These are phyloP conservation scores for Cebidichthys violaceus DNA, from an alignment of 2,113 vertebrate genomes.

Conservation along the genomic window DNA sequence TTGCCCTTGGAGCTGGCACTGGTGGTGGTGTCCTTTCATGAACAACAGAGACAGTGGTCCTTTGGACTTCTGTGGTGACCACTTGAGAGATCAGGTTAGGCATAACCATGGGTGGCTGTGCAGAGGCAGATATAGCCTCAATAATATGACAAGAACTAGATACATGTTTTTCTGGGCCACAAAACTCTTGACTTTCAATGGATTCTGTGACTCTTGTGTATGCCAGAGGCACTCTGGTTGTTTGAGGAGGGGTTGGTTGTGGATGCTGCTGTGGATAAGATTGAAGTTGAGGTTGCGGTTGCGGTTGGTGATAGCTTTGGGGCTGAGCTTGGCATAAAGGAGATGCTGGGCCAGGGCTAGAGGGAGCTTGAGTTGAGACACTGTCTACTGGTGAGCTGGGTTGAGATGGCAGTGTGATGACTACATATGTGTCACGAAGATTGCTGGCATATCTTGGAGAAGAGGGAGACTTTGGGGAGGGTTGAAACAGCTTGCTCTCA, in stretches of 20 bases:
- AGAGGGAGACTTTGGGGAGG: conserved; percentile 93
- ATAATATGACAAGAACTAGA: conserved; percentile 86
- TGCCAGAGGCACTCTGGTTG: conserved; percentile 84
- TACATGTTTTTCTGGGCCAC: conserved; percentile 84
- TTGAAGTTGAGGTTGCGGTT: conserved; percentile 67
- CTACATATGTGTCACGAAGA: conserved; percentile 94
- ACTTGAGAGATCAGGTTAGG: conserved; percentile 85
- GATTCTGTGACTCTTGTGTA: conserved; percentile 85
- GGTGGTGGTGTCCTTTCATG: conserved; percentile 82
- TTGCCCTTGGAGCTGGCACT: conserved; percentile 76
- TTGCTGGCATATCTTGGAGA: conserved; percentile 89
- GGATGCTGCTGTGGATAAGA: conserved; percentile 68
- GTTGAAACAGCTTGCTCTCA: conserved; percentile 85
- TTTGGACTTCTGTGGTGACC: conserved; percentile 86
- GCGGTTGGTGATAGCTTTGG: conserved; percentile 68
- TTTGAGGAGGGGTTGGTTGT: conserved; percentile 75
- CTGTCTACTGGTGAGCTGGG: conserved; percentile 94
- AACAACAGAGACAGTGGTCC: conserved; percentile 85
- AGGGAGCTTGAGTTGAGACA: conserved; percentile 87
- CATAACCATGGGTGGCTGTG: conserved; percentile 77
- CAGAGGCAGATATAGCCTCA: conserved; percentile 83
- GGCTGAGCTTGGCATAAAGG: conserved; percentile 79
- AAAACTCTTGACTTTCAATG: conserved; percentile 86
- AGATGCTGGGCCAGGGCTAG: conserved; percentile 84
- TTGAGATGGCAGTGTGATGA: conserved; percentile 97